These are phyloP conservation scores for Meloe dianella DNA, from an alignment of 2,888 invertebrate genomes.

Conservation along the genomic window DNA sequence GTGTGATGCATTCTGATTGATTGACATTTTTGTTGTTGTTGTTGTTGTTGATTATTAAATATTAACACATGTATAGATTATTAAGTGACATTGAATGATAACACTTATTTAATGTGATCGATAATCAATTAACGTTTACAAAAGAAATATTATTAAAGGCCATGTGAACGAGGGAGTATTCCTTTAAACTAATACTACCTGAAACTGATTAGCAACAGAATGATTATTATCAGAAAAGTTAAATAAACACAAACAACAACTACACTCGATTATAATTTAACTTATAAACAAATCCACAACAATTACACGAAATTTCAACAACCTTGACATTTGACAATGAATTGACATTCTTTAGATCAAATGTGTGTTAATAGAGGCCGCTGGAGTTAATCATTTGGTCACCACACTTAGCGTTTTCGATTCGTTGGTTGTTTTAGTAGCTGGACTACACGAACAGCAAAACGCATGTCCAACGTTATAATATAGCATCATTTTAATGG, in stretches of 20 bases:
- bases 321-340: constrained; percentile 6
- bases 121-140: neutral
- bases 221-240: neutral
- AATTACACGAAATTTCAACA: neutral
- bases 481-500: too few relatives aligned
- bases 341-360: neutral
- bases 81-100: neutral
- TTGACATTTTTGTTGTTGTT: constrained; percentile 46
- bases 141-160: neutral
- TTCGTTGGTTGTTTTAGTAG: too few relatives aligned
- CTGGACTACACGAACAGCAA: too few relatives aligned
- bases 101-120: neutral
- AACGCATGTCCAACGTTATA: too few relatives aligned
- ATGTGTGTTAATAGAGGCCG: neutral
- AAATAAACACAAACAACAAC: neutral
- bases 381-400: neutral
- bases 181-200: neutral
- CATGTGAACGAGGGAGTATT: neutral
- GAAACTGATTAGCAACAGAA: neutral
- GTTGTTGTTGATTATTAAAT: neutral
- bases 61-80: neutral
- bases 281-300: neutral
- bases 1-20: constrained; percentile 49
- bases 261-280: neutral
- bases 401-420: neutral